Base-by-base conservation (phyloP, 2,888 invertebrate species). In the Phyllotreta cruciferae region DNA sequence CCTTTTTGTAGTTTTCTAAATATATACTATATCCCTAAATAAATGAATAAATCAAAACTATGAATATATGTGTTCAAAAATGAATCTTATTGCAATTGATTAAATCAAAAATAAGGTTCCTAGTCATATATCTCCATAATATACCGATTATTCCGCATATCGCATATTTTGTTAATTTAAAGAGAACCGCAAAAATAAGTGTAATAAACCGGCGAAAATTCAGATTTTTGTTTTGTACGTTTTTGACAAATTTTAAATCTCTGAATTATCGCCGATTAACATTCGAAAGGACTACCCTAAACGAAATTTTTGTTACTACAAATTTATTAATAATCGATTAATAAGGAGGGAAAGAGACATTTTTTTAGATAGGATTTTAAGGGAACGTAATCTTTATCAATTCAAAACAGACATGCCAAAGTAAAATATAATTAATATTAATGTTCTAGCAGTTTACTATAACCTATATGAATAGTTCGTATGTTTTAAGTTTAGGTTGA, bases 341-440 rank as follows among this genome's bases (percentile, higher is more conserved):
- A 56, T 42, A 53, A 54, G 62, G 50, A 49, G 58, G 58, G 56
- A 24, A 24, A 63, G 14, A 60, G 54, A 63, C 63, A 58, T 50
- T 54, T 52, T 54, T 52, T 63, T 61, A 64, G 47, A 53, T 64
- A 64, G 64, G 52, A 37, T 45, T 36, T 45, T 64, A 57, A 64
- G 56, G 24, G 57, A 53, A 62, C 42, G 53, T 64, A 61, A 53
- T 64, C 54, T 56, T 64, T 61, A 61, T 61, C 61, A 60, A 62
- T 66, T 60, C 60, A 66, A 66, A 62, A 62, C 24, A 24, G 38
- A 52, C 63, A 66, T 66, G 66, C 66, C 66, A 66, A 66, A 66
- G 66, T 66, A 66, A 66, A 60, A 63, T 66, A 62, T 66, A 66
- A 66, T 60, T 60, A 57, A 56, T 65, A 58, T 47, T 60, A 66